Evolutionary conservation across 2,113 vertebrate species (phyloP).

Genomic region (Egretta garzetta): DNA sequence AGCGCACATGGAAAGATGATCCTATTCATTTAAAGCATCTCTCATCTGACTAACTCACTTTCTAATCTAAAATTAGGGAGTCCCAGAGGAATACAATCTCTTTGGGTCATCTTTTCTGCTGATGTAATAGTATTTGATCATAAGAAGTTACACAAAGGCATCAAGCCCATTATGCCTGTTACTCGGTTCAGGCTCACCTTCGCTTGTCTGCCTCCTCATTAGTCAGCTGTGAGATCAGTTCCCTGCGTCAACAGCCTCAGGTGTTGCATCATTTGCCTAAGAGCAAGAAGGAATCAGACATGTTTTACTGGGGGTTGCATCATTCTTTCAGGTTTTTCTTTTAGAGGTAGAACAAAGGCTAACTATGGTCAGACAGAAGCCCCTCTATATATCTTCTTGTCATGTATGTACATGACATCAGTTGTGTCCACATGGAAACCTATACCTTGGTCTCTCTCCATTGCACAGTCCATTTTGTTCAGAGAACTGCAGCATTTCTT

Average conservation of each 20-base stretch:
- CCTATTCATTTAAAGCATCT: neutral
- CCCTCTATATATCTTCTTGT: neutral
- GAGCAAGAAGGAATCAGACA: neutral
- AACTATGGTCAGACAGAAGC: neutral
- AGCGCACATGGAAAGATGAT: neutral
- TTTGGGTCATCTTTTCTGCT: neutral
- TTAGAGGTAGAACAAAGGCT: neutral
- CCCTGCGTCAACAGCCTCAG: neutral
- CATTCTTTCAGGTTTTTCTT: neutral
- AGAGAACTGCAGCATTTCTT: neutral
- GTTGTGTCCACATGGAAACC: accelerated
- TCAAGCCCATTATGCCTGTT: accelerated
- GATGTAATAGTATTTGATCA: neutral
- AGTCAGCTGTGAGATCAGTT: neutral
- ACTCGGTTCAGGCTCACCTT: neutral
- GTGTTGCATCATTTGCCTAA: neutral
- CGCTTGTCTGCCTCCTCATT: neutral
- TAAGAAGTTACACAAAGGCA: neutral
- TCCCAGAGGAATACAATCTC: neutral
- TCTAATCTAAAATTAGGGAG: conserved; percentile 23
- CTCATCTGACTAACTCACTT: conserved; percentile 6
- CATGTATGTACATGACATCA: accelerated
- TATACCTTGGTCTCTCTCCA: neutral
- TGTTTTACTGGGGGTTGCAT: neutral
- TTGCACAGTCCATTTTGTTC: neutral